Evolutionary conservation across 1,140 invertebrate species (phyloP).

Genomic region (Micrasema minimum): DNA sequence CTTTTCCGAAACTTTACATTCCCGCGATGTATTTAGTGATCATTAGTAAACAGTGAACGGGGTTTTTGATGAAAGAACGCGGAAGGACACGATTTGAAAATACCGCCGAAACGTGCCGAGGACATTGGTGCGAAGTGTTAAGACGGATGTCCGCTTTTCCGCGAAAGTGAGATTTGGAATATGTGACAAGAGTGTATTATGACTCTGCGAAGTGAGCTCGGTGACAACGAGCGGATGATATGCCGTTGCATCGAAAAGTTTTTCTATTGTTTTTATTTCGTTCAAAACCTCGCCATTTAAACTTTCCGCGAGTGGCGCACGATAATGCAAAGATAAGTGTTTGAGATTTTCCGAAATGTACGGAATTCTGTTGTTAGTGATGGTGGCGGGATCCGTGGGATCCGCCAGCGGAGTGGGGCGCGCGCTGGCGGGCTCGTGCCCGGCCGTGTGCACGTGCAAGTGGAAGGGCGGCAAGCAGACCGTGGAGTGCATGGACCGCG

Average conservation of each 20-base stretch:
- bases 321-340: conserved; percentile 24
- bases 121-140: background rate
- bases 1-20: conserved; percentile 35
- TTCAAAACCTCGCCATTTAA: background rate
- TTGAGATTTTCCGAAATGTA: conserved; percentile 12
- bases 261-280: background rate
- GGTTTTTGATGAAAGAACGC: conserved; percentile 1
- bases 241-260: conserved; percentile 1
- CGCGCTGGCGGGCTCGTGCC: conserved; percentile 70
- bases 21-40: conserved; percentile 8
- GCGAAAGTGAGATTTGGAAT: conserved; percentile 7
- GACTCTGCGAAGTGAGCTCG: conserved; percentile 33
- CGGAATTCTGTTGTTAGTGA: conserved; percentile 52
- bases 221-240: conserved; percentile 13
- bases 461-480: conserved; percentile 94
- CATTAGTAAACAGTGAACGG: background rate
- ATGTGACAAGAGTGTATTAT: conserved; percentile 21
- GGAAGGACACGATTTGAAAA: conserved; percentile 16
- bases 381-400: conserved; percentile 59
- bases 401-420: conserved; percentile 58
- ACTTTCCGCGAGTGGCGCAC: background rate
- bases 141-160: conserved; percentile 9
- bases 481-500: conserved; percentile 86
- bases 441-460: conserved; percentile 85
- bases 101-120: background rate